Conservation (phyloP, 2,113 vertebrate species). For the Aviceda subcristata region DNA sequence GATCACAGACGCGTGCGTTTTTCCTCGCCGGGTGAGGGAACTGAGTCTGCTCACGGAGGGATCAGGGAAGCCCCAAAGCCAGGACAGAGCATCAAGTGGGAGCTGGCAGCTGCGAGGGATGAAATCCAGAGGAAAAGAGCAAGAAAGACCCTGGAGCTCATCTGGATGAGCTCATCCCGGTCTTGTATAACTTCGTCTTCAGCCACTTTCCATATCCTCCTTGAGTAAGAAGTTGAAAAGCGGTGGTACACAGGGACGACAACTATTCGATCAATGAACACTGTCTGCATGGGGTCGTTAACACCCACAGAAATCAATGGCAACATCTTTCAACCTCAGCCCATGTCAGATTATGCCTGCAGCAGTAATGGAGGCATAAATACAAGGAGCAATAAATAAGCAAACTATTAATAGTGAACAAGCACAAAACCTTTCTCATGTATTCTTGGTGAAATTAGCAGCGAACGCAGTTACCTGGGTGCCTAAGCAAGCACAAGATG, state of each 20-base stretch:
- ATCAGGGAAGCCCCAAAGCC: background rate
- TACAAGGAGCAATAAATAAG: background rate
- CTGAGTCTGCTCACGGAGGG: background rate
- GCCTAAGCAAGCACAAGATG: background rate
- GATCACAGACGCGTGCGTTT: background rate
- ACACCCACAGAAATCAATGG: conserved; percentile 24
- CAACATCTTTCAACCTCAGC: background rate
- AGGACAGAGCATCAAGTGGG: background rate
- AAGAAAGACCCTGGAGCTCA: background rate
- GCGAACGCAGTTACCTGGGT: background rate
- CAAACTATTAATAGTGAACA: conserved; percentile 11
- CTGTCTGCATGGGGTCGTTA: conserved; percentile 8
- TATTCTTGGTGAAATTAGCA: background rate
- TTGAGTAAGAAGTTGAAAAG: background rate
- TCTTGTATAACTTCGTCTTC: background rate
- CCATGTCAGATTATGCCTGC: background rate
- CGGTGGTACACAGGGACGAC: background rate
- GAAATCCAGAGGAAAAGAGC: background rate
- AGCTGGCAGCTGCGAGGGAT: background rate
- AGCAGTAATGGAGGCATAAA: background rate
- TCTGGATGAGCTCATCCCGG: background rate
- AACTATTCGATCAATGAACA: background rate
- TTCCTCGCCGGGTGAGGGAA: background rate
- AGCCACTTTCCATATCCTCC: background rate
- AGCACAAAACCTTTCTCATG: background rate